Evolutionary conservation across 2,888 invertebrate species (phyloP).

Genomic region (Drosophila villosipedis): DNA sequence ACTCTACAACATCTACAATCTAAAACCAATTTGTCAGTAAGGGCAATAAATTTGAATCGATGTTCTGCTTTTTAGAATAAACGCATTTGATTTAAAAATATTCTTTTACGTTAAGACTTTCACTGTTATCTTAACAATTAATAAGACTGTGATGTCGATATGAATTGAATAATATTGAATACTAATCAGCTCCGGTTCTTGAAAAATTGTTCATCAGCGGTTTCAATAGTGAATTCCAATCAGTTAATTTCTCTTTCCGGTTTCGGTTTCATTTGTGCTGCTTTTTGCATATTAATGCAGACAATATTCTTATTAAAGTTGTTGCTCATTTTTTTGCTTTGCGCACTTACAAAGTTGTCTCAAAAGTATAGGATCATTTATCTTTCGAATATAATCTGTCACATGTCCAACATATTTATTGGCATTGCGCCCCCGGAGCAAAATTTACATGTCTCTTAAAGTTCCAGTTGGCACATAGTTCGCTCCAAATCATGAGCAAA

Average conservation of each 20-base stretch:
- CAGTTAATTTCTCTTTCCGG: neutral
- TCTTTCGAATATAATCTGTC: conserved; percentile 57
- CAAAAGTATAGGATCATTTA: conserved; percentile 20
- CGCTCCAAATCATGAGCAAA: conserved; percentile 61
- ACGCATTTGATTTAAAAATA: neutral
- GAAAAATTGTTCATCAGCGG: neutral
- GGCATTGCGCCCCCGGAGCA: conserved; percentile 36
- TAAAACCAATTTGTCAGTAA: neutral
- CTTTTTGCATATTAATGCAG: neutral
- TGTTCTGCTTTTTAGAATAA: neutral
- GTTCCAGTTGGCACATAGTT: conserved; percentile 28
- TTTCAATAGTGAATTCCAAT: neutral
- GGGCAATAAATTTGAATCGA: neutral
- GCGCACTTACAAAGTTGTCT: neutral
- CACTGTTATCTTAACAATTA: neutral
- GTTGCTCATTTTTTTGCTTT: neutral
- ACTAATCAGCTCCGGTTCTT: neutral
- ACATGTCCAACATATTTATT: conserved; percentile 62
- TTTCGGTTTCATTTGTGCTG: neutral
- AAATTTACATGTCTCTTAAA: conserved; percentile 4
- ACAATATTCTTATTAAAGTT: neutral
- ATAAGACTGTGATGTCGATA: neutral
- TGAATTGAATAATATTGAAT: too few species aligned
- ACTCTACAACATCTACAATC: neutral
- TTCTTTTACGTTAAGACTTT: neutral